phyloP scores from a whole-genome alignment of 1,140 invertebrate species.

The Drosophila lacertosa region DNA sequence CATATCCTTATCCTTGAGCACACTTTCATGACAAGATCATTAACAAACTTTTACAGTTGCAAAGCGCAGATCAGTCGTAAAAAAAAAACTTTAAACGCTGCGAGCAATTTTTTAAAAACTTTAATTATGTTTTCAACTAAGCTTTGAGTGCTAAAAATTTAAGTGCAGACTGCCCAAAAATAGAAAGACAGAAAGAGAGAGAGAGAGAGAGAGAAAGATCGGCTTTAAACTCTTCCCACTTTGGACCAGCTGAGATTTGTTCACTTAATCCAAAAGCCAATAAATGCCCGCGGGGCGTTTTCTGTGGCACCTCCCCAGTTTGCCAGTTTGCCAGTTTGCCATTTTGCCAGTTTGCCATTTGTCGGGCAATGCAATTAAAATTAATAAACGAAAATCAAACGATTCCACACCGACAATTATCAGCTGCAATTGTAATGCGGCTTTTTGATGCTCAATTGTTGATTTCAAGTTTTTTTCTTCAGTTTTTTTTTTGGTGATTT shows the following conservation, averaged over 20 bases:
- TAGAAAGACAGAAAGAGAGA: no score
- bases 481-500: constrained; percentile 40
- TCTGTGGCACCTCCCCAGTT: constrained; percentile 33
- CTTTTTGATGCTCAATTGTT: constrained; percentile 23
- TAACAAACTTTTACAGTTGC: background rate
- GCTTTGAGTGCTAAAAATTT: background rate
- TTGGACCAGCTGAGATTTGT: constrained; percentile 34
- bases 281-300: constrained; percentile 51
- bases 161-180: background rate
- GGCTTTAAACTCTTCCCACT: background rate
- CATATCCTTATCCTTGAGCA: no score
- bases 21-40: background rate
- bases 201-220: background rate
- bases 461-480: constrained; percentile 43
- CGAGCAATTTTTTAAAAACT: background rate
- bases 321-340: constrained; percentile 1
- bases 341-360: constrained; percentile 19
- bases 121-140: background rate
- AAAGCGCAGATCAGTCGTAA: background rate
- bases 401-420: constrained; percentile 43
- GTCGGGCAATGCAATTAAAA: constrained; percentile 67
- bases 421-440: constrained; percentile 52
- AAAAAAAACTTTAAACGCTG: background rate
- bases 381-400: constrained; percentile 75
- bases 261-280: constrained; percentile 39